Percentiles rank a stretch among this genome's conserved stretches.
These are phyloP conservation scores for Dolichoris vasculosae DNA, from an alignment of 1,140 invertebrate species.

Conservation along the genomic window DNA sequence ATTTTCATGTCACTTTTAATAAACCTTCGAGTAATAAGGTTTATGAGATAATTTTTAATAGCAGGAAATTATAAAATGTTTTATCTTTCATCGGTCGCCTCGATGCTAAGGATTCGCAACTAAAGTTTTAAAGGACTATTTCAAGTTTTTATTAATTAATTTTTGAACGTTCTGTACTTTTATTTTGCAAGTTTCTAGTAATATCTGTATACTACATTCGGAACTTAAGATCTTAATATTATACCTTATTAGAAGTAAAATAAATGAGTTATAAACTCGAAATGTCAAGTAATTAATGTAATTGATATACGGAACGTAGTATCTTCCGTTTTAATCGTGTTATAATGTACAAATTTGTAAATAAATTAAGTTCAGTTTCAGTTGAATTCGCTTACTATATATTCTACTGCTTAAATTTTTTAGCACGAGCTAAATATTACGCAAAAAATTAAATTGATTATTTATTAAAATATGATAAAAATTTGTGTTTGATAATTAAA, in stretches of 20 bases:
- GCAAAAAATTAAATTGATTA: background rate
- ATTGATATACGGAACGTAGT: background rate
- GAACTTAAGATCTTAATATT: background rate
- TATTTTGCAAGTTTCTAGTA: background rate
- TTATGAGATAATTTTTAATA: conserved; percentile 35
- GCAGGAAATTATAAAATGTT: conserved; percentile 17
- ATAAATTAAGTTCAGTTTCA: background rate
- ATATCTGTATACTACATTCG: background rate
- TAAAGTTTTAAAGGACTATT: conserved; percentile 25
- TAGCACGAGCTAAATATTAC: background rate
- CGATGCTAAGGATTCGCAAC: background rate
- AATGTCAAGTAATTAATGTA: conserved; percentile 13
- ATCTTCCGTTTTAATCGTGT: background rate
- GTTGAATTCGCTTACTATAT: background rate
- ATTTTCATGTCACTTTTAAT: background rate
- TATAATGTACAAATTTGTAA: conserved; percentile 2
- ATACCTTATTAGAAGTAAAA: background rate
- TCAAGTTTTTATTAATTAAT: conserved; percentile 28
- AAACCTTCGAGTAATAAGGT: background rate
- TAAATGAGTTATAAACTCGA: conserved; percentile 22
- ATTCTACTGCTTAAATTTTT: background rate
- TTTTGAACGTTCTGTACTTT: background rate
- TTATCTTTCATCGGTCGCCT: conserved; percentile 14
- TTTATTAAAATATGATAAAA: too few relatives aligned
- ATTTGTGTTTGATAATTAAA: background rate